phyloP scores from a whole-genome alignment of 2,888 invertebrate species.

The Microchrysa polita region DNA sequence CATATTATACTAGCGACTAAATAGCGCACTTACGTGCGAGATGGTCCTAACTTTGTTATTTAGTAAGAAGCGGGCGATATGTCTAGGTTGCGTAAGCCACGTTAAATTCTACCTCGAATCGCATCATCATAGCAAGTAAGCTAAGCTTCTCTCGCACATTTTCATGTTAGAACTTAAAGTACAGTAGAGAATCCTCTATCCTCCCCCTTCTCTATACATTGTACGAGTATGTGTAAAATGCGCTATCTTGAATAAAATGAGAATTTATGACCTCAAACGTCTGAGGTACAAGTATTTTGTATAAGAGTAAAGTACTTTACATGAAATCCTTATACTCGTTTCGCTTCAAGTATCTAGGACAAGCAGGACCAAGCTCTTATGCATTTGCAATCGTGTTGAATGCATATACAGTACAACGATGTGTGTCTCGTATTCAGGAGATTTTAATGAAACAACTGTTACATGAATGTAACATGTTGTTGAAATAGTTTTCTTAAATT shows the following conservation, averaged over 20 bases:
- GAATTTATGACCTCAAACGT: constrained; percentile 41
- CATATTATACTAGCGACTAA: neutral
- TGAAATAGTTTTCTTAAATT: constrained; percentile 34
- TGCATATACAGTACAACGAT: too few species aligned
- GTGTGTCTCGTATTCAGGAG: neutral
- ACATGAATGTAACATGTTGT: constrained; percentile 40
- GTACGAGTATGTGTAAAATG: neutral
- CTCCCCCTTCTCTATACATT: too few species aligned
- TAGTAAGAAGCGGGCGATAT: neutral
- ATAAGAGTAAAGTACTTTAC: constrained; percentile 9
- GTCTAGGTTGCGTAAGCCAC: constrained; percentile 21
- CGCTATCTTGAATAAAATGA: constrained; percentile 37
- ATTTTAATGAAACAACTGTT: constrained; percentile 33
- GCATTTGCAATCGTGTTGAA: constrained; percentile 13
- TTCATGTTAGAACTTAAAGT: too few species aligned
- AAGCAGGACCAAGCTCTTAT: neutral
- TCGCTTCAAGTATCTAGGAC: too few species aligned
- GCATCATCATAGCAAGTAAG: neutral
- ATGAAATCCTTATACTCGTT: constrained; percentile 8
- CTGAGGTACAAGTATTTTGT: constrained; percentile 26
- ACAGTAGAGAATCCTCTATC: neutral
- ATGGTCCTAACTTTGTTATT: neutral
- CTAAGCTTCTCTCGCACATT: neutral
- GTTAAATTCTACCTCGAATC: neutral
- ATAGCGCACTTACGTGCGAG: too few species aligned